Evolutionary conservation across 2,113 vertebrate genomes (phyloP).

Genomic region (Carlito syrichta): DNA sequence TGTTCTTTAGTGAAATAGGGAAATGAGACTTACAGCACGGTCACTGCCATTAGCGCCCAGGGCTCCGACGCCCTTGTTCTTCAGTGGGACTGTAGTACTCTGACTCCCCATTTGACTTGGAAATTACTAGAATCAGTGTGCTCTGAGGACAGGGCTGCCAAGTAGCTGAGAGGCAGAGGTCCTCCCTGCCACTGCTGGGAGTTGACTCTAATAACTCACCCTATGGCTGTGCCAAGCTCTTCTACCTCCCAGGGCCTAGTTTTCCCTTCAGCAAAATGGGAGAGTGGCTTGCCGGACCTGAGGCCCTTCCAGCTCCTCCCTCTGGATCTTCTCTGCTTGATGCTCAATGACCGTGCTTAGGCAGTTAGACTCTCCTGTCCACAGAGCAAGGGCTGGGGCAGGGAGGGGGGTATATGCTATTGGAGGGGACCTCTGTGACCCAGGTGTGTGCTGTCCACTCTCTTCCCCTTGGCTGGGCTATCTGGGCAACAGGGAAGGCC

Average conservation of each 20-base stretch:
- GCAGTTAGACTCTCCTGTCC: neutral
- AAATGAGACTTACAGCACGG: neutral
- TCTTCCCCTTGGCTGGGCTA: neutral
- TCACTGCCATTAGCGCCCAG: neutral
- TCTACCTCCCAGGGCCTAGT: neutral
- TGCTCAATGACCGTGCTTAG: neutral
- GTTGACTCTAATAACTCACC: neutral
- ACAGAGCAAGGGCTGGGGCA: neutral
- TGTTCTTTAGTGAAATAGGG: neutral
- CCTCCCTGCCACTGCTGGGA: neutral
- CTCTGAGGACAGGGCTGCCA: neutral
- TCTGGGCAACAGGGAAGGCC: neutral
- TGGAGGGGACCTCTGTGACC: neutral
- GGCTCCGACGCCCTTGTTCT: neutral
- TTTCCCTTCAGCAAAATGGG: neutral
- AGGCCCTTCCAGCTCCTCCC: neutral
- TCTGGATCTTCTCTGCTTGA: neutral
- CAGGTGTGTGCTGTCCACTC: neutral
- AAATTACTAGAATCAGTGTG: neutral
- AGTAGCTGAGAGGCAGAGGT: neutral
- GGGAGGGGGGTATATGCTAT: neutral
- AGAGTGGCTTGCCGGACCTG: neutral
- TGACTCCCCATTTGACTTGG: neutral
- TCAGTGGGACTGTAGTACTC: neutral
- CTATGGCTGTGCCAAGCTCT: neutral